Evolutionary conservation across 2,797 vertebrate species (phyloP).

Genomic region (Dendrocincla tyrannina): DNA sequence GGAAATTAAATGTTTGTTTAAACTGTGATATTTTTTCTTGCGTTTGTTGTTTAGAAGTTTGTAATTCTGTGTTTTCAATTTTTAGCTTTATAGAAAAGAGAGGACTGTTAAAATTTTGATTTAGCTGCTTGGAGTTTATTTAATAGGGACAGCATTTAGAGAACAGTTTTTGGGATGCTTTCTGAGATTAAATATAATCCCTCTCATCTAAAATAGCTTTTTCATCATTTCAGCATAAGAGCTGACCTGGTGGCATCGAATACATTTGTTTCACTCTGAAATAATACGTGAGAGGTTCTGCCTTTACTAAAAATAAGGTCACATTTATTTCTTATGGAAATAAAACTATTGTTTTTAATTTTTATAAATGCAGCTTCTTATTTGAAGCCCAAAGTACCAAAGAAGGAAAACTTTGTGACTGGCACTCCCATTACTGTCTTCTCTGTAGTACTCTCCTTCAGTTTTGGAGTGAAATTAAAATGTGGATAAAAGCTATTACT

Average conservation of each 20-base stretch:
- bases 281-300: neutral
- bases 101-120: conserved; percentile 11
- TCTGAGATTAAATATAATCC: conserved; percentile 63
- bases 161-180: conserved; percentile 8
- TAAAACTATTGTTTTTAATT: neutral
- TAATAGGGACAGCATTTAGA: conserved; percentile 14
- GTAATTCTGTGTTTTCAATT: neutral
- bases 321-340: neutral
- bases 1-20: neutral
- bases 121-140: conserved; percentile 36
- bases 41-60: neutral
- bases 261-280: conserved; percentile 26
- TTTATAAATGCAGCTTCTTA: neutral
- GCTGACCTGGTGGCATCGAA: conserved; percentile 19
- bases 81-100: neutral
- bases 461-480: neutral
- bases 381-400: neutral
- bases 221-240: conserved; percentile 28
- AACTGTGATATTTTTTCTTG: neutral
- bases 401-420: neutral
- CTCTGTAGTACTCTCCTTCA: neutral
- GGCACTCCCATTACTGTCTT: neutral
- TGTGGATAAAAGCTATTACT: neutral
- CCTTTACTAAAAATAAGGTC: neutral
- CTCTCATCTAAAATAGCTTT: conserved; percentile 45